Conservation (phyloP, 2,797 vertebrate species). For the Acomys russatus region DNA sequence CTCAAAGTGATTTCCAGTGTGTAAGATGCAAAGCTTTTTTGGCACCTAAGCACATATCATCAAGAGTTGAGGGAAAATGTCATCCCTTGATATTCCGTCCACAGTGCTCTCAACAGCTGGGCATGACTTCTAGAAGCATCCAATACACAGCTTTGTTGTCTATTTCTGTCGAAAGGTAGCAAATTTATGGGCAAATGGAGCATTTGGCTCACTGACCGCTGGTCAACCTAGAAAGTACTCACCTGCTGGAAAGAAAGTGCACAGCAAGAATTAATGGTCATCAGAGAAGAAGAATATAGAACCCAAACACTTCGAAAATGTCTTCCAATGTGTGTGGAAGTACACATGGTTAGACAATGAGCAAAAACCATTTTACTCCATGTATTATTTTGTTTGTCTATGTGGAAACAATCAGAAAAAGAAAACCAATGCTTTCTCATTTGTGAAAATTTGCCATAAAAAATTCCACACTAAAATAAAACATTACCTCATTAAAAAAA, state of each 20-base stretch:
- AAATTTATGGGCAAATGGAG: background rate
- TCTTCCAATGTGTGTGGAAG: background rate
- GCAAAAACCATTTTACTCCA: background rate
- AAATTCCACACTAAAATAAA: constrained; percentile 66
- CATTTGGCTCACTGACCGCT: background rate
- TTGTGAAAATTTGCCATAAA: constrained; percentile 10
- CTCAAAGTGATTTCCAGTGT: constrained; percentile 47
- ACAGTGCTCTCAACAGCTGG: background rate
- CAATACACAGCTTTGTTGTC: background rate
- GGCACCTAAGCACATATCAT: constrained; percentile 46
- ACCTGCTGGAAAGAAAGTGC: background rate
- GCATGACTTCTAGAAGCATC: background rate
- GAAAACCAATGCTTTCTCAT: constrained; percentile 43
- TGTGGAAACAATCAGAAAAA: background rate
- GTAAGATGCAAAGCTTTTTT: constrained; percentile 19
- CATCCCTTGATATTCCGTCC: constrained; percentile 16
- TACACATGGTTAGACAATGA: background rate
- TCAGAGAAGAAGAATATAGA: background rate
- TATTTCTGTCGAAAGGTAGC: background rate
- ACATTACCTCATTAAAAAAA: background rate
- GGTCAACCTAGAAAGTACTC: constrained; percentile 5
- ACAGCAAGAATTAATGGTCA: background rate
- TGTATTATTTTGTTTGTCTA: background rate
- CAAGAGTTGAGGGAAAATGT: constrained; percentile 14
- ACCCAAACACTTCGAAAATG: background rate